Percentiles rank a stretch among this genome's conserved stretches.
Conservation (phyloP, 1,140 invertebrate genomes). For the Epicauta chinensis region DNA sequence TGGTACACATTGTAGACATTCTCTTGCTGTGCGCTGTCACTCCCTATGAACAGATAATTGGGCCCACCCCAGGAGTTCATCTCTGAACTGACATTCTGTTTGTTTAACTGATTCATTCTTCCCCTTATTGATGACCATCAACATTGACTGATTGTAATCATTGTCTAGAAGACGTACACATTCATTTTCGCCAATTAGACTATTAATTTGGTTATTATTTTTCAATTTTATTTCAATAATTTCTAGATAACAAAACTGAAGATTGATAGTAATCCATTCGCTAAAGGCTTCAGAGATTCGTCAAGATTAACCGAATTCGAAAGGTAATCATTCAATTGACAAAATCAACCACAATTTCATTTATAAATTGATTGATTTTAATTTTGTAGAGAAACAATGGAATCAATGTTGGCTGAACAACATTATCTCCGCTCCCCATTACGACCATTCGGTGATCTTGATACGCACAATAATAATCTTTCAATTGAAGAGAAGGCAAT, state of each 20-base stretch:
- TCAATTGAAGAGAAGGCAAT: conserved; percentile 70
- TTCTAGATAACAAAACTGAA: conserved; percentile 82
- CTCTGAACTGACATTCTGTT: conserved; percentile 34
- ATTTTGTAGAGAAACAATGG: conserved; percentile 68
- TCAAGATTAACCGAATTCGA: conserved; percentile 77
- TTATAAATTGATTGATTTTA: conserved; percentile 23
- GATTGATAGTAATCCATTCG: conserved; percentile 82
- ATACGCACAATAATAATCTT: conserved; percentile 60
- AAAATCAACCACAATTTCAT: too few relatives aligned
- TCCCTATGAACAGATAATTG: conserved; percentile 43
- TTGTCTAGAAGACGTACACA: conserved; percentile 16
- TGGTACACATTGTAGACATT: conserved; percentile 35
- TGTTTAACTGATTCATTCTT: conserved; percentile 33
- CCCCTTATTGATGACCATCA: conserved; percentile 7
- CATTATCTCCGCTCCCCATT: conserved; percentile 66
- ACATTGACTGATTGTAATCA: conserved; percentile 16
- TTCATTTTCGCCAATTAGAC: conserved; percentile 20
- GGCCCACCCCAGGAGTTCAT: conserved; percentile 41
- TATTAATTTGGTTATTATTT: too few relatives aligned
- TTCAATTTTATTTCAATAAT: not conserved
- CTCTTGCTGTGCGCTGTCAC: conserved; percentile 41
- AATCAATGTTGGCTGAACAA: conserved; percentile 73
- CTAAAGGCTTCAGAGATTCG: conserved; percentile 78
- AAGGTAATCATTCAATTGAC: conserved; percentile 50
- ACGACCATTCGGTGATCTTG: conserved; percentile 63